Conservation (phyloP, 2,888 invertebrate genomes). For the Nezara viridula region DNA sequence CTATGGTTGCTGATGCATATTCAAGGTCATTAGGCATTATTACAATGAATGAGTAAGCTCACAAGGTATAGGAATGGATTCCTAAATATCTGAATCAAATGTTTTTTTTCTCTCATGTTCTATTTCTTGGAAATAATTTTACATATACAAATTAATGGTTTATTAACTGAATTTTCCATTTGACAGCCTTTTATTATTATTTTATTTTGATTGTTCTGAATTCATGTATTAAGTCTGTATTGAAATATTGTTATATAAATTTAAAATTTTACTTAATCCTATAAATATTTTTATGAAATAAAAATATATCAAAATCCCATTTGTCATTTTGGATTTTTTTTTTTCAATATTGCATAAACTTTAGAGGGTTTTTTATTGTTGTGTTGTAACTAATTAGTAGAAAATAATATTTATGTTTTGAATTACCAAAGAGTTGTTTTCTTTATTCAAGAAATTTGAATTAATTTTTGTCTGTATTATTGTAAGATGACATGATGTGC, state of each 20-base stretch:
- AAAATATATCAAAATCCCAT: neutral
- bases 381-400: neutral
- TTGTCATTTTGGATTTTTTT: neutral
- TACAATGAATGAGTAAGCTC: neutral
- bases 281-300: neutral
- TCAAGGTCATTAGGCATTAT: neutral
- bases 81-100: neutral
- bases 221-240: neutral
- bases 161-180: neutral
- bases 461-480: neutral
- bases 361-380: neutral
- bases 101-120: neutral
- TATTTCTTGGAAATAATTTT: neutral
- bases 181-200: neutral
- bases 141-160: neutral
- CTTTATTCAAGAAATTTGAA: neutral
- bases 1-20: neutral
- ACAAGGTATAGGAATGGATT: neutral
- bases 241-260: neutral
- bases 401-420: neutral
- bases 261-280: neutral
- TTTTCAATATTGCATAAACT: neutral
- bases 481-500: conserved; percentile 24
- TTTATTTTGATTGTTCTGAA: neutral
- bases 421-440: neutral